phyloP scores from a whole-genome alignment of 37 sponge, comb jelly and placozoan species.

The Aplysina aerophoba region DNA sequence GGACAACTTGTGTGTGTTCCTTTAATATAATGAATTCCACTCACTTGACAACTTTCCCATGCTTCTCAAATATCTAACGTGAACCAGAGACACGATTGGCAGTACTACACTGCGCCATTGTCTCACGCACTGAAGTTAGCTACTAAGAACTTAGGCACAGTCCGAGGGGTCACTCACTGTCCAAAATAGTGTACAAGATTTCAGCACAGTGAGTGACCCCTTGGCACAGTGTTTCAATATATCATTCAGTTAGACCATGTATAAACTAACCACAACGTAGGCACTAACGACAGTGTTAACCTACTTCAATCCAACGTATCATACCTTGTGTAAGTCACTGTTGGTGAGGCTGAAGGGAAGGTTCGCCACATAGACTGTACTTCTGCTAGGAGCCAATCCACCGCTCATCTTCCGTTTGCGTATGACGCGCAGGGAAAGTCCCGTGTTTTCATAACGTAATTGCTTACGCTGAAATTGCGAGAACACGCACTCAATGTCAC shows the following conservation, averaged over 20 bases:
- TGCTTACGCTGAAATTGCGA: too few species aligned
- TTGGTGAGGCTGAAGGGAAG: constrained; percentile 91
- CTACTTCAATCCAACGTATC: neutral
- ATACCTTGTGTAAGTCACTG: constrained; percentile 92
- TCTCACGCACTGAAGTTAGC: too few species aligned
- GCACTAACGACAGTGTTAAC: neutral
- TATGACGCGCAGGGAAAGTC: neutral
- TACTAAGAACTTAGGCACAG: too few species aligned
- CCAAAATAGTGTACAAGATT: too few species aligned
- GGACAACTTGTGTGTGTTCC: too few species aligned
- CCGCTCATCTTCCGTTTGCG: constrained; percentile 75
- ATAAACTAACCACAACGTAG: neutral
- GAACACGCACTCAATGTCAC: too few species aligned
- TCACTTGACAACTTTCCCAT: constrained; percentile 86
- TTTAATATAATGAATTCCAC: neutral
- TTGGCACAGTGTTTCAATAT: too few species aligned
- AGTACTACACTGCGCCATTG: too few species aligned
- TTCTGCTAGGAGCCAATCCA: constrained; percentile 94
- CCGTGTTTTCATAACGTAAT: neutral
- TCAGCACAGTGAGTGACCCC: too few species aligned
- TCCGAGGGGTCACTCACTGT: too few species aligned
- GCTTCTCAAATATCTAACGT: constrained; percentile 82
- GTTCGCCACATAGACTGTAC: constrained; percentile 89
- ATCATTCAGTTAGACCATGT: neutral
- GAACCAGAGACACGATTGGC: neutral